Evolutionary conservation across 1,140 invertebrate genomes (phyloP).

Genomic region (Macrosteles quadrilineatus): DNA sequence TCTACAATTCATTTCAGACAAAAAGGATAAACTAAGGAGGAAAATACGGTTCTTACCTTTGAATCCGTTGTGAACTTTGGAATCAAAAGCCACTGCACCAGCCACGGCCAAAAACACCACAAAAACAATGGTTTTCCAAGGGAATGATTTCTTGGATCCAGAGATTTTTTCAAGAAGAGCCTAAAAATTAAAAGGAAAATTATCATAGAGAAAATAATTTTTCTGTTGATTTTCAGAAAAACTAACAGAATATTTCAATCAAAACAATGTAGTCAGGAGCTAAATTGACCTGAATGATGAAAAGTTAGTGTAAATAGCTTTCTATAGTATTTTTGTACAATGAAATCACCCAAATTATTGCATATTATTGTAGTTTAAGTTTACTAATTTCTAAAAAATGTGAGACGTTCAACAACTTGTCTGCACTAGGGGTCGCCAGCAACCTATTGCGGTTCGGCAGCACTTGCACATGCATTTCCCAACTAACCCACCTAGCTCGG

Average conservation of each 20-base stretch:
- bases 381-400: no score
- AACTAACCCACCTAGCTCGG: no score
- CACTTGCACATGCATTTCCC: no score
- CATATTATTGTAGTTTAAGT: neutral
- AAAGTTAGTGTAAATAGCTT: neutral
- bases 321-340: neutral
- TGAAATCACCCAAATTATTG: neutral
- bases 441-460: no score
- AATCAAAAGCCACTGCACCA: neutral
- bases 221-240: neutral
- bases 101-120: neutral
- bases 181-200: conserved; percentile 18
- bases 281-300: neutral
- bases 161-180: conserved; percentile 7
- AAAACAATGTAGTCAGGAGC: neutral
- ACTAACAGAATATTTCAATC: neutral
- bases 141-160: neutral
- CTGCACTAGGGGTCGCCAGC: no score
- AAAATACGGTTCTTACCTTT: no score
- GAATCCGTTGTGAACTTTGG: conserved; percentile 7
- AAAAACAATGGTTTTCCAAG: conserved; percentile 1
- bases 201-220: neutral
- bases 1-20: no score
- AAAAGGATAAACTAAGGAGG: no score
- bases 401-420: no score